Evolutionary conservation across 2,888 invertebrate species (phyloP), one percentile per base, ranked within the genome.

Genomic region (Drosophila anomelani): DNA sequence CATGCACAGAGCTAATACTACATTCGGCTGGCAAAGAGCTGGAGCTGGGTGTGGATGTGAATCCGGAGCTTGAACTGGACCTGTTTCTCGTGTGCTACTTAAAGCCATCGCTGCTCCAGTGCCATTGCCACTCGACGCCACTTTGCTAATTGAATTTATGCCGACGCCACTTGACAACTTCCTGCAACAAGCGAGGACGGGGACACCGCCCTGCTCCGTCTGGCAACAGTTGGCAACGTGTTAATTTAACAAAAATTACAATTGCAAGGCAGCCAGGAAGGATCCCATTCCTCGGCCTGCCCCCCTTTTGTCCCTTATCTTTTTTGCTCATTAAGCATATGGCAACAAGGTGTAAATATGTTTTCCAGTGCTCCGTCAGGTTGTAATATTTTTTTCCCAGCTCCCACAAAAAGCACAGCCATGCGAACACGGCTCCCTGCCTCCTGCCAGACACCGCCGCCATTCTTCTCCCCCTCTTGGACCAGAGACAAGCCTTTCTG

Each of bases 71-170:
- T 34, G 9, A 34, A 23, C 51, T 46, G 46, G 46, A 46, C 46
- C 46, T 34, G 29, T 17, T 29, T 13, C 4, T 32, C 13, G 34
- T 9, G 15, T 10, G 29, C 44, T 47, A 51, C 46, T 59, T 57
- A 54, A 63, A 63, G 67, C 62, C 32, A 23, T 8, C 20, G 38
- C 44, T 10, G 26, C 6, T 17, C 43, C 17, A 12, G 17, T n/a
- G 36, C 8, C 23, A 38, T 32, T 13, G 47, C 34, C 39, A 63
- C 70, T 75, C 75, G 80, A 75, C 71, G 78, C 78, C 87, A 83
- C 87, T 87, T 77, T 87, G 89, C 88, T 84, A 84, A 84, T 84
- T 84, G 89, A 84, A 84, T 89, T 84, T 89, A 85, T 89, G 82
- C 88, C 70, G 81, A 68, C 74, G 73, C 58, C 84, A 80, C 67